Base-by-base conservation (phyloP, 2,888 invertebrate species). In the Linnaemya tessellans region DNA sequence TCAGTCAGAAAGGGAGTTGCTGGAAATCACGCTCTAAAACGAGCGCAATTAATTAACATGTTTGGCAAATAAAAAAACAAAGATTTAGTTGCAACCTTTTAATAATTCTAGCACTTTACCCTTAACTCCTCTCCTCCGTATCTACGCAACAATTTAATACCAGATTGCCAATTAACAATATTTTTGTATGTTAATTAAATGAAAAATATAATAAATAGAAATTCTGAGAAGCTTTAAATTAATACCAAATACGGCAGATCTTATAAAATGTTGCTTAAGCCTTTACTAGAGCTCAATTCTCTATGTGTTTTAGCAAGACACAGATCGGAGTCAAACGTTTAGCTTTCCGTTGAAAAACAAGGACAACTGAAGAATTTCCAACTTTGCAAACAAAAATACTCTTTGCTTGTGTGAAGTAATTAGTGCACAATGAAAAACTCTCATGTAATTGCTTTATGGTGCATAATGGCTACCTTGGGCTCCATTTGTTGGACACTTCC, bases 41-140 rank as follows among this genome's bases (percentile, higher is more conserved):
- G 90, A 88, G 89, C 88, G 87, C 89, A 90, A 90, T 90, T 91
- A 92, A 92, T 92, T 92, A 91, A 90, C 91, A 91, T 89, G 89
- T 88, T 86, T 86, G 67, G 67, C 41, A 70, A 81, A 74, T 11
- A 64, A 74, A 38, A 41, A 64, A 83, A 71, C 73, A 85, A 86
- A 81, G 67, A 80, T 64, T 70, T 60, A 77, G 70, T 67, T 54
- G 74, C 68, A 60, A 68, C 60, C 73, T 65, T 56, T 80, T 58
- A 75, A 60, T 43, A 80, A 75, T 75, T 79, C 49, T 81, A 74
- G 54, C 81, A 74, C 64, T 71, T 73, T 49, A 25, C 18, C 43
- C n/a, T 49, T 15, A 56, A 56, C 56, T 79, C 64, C 20, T 64
- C 49, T 79, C 64, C 20, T 64, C 49, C 22, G 38, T 18, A 38